These are phyloP conservation scores for Psettodes erumei DNA, from an alignment of 2,113 vertebrate genomes.

Conservation along the genomic window DNA sequence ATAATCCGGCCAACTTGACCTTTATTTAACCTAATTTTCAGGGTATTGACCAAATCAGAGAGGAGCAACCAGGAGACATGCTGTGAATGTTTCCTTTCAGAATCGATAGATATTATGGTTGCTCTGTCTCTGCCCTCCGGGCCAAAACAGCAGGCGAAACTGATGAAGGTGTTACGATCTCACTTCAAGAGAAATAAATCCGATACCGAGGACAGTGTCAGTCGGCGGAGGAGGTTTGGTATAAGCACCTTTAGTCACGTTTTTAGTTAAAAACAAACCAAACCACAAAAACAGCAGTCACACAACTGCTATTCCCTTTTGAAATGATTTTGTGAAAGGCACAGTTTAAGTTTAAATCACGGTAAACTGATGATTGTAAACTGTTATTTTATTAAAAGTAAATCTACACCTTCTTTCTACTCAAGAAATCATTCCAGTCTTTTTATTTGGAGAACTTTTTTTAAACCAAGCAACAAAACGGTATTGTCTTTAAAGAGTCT, in stretches of 20 bases:
- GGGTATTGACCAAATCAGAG: conserved; percentile 30
- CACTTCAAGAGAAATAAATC: conserved; percentile 30
- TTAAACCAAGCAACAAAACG: background rate
- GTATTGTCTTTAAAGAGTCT: background rate
- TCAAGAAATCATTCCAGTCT: background rate
- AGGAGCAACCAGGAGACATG: conserved; percentile 16
- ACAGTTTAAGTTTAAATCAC: background rate
- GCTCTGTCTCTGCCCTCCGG: background rate
- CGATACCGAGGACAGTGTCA: background rate
- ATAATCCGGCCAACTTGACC: conserved; percentile 20
- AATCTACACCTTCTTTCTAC: background rate
- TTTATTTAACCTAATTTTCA: conserved; percentile 45
- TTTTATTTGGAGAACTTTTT: background rate
- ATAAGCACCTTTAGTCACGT: background rate
- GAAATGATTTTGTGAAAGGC: background rate
- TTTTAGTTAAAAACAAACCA: background rate
- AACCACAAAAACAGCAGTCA: background rate
- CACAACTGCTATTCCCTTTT: background rate
- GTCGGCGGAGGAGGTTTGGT: background rate
- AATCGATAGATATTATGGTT: conserved; percentile 40
- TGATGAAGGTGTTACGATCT: conserved; percentile 6
- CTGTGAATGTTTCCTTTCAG: conserved; percentile 21
- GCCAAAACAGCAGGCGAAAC: conserved; percentile 21
- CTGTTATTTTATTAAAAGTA: too few relatives aligned
- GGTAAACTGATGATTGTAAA: too few relatives aligned